Conservation (phyloP, 2,888 invertebrate species). For the Leptinotarsa rubiginosa region DNA sequence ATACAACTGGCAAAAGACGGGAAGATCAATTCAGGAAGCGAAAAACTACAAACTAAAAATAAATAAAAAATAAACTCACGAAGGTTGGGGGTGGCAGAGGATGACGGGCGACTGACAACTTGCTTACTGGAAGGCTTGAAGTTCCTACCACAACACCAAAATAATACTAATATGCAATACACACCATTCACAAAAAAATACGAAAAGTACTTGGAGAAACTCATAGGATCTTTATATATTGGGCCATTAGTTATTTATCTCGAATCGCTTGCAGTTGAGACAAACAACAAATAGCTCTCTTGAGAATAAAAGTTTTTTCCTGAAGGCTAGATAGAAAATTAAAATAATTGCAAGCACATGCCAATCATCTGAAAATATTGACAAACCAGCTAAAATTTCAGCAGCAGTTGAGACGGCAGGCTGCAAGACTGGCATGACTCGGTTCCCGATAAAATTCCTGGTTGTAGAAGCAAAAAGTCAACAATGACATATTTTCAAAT, state of each 20-base stretch:
- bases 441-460: slow-evolving; percentile 64
- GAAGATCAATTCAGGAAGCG: slow-evolving; percentile 13
- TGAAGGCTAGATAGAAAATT: slow-evolving; percentile 29
- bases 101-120: slow-evolving; percentile 65
- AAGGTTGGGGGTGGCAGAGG: slow-evolving; percentile 65
- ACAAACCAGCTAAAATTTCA: slow-evolving; percentile 63
- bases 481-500: background rate
- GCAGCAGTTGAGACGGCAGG: slow-evolving; percentile 61
- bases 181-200: slow-evolving; percentile 32
- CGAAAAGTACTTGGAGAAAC: background rate
- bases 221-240: too few relatives aligned
- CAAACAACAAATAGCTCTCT: slow-evolving; percentile 6
- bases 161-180: slow-evolving; percentile 45
- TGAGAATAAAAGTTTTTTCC: background rate
- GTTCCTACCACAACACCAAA: slow-evolving; percentile 69
- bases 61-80: slow-evolving; percentile 64
- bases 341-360: slow-evolving; percentile 48
- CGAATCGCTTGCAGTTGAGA: background rate
- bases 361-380: slow-evolving; percentile 44
- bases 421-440: slow-evolving; percentile 64
- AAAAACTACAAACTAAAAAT: slow-evolving; percentile 41
- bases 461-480: slow-evolving; percentile 30
- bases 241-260: too few relatives aligned
- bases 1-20: slow-evolving; percentile 30
- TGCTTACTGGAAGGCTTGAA: slow-evolving; percentile 72